These are phyloP conservation scores for Callaeas wilsoni DNA, from an alignment of 2,113 vertebrate genomes.

Conservation along the genomic window DNA sequence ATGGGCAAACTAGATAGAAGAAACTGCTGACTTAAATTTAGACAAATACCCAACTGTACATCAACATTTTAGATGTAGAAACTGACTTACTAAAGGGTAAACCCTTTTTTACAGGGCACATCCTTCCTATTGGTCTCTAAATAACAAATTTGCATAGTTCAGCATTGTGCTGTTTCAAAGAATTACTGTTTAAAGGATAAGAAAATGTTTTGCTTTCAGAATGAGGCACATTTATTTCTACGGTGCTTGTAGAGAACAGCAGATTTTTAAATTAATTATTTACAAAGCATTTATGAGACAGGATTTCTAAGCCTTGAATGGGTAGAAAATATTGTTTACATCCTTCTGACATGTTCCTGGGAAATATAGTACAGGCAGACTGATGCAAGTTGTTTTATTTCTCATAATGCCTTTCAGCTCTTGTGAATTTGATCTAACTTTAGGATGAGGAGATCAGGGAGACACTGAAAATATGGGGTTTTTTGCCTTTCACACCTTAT, in stretches of 20 bases:
- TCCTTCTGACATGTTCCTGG: neutral
- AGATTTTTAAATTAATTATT: slow-evolving; percentile 72
- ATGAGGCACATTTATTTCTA: slow-evolving; percentile 15
- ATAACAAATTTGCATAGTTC: neutral
- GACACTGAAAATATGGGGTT: neutral
- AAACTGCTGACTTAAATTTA: slow-evolving; percentile 28
- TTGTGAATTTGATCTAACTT: neutral
- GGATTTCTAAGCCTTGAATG: slow-evolving; percentile 45
- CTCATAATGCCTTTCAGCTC: neutral
- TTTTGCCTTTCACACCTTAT: neutral
- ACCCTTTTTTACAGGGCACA: neutral
- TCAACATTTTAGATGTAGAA: slow-evolving; percentile 14
- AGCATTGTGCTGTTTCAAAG: neutral
- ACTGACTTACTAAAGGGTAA: neutral
- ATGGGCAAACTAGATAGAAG: neutral
- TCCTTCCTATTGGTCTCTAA: neutral
- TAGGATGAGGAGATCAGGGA: neutral
- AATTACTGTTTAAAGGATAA: slow-evolving; percentile 21
- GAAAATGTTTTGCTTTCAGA: slow-evolving; percentile 55
- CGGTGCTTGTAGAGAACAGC: slow-evolving; percentile 9
- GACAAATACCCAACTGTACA: neutral
- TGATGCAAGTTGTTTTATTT: neutral
- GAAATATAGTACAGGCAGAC: neutral
- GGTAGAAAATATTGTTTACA: slow-evolving; percentile 27
- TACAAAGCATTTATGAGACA: slow-evolving; percentile 53